Conservation (phyloP, 2,888 invertebrate genomes). For the Rugalucina vietnamica region DNA sequence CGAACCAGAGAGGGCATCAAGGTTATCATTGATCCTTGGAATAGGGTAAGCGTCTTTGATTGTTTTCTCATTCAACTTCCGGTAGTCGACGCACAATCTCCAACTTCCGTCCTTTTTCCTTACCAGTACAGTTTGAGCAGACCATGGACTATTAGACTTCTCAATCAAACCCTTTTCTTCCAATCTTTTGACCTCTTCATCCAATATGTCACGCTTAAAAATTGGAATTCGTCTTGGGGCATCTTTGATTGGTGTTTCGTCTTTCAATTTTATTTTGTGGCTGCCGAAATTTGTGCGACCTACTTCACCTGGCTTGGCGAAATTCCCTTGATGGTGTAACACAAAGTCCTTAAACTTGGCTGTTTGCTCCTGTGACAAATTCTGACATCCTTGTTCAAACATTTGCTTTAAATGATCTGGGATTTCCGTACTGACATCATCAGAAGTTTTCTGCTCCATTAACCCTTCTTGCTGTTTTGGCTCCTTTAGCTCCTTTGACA, state of each 20-base stretch:
- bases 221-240: slow-evolving; percentile 7
- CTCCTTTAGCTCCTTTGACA: no score
- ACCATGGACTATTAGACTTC: slow-evolving; percentile 20
- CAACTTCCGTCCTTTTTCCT: slow-evolving; percentile 28
- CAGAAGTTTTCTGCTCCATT: background rate
- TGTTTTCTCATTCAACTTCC: slow-evolving; percentile 8
- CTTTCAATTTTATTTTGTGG: slow-evolving; percentile 27
- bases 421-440: background rate
- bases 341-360: slow-evolving; percentile 11
- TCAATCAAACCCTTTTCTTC: slow-evolving; percentile 34
- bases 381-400: background rate
- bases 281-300: slow-evolving; percentile 11
- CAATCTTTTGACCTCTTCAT: slow-evolving; percentile 35
- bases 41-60: slow-evolving; percentile 36
- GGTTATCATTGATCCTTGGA: slow-evolving; percentile 2
- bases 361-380: background rate
- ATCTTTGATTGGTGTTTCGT: slow-evolving; percentile 34
- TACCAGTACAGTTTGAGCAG: slow-evolving; percentile 13
- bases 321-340: background rate
- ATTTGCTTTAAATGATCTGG: slow-evolving; percentile 10
- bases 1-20: slow-evolving; percentile 22
- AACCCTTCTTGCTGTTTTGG: no score
- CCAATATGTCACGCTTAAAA: slow-evolving; percentile 16
- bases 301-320: slow-evolving; percentile 14
- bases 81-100: slow-evolving; percentile 28